Percentiles rank a stretch among this genome's conserved stretches.
Conservation (phyloP, 2,113 vertebrate species). For the Chitala chitala region DNA sequence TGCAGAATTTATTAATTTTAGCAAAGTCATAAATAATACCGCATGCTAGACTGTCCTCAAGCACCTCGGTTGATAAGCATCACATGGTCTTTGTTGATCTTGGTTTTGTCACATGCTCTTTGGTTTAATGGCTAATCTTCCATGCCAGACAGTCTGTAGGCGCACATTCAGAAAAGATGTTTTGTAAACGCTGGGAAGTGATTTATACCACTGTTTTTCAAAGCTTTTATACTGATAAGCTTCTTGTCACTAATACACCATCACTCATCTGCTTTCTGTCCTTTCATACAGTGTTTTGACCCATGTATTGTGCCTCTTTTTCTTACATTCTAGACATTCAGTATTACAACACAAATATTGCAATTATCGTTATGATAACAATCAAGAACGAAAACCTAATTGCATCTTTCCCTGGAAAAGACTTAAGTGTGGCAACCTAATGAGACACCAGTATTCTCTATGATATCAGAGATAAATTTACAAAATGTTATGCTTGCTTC, state of each 20-base stretch:
- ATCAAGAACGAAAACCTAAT: neutral
- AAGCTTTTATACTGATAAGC: neutral
- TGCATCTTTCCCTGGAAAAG: neutral
- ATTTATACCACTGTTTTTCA: neutral
- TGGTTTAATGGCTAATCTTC: neutral
- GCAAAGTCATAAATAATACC: too few species aligned
- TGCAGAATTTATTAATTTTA: too few species aligned
- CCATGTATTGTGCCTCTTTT: neutral
- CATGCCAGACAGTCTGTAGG: neutral
- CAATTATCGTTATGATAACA: neutral
- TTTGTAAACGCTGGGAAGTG: neutral
- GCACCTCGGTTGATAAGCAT: too few species aligned
- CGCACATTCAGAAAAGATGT: neutral
- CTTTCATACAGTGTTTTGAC: neutral
- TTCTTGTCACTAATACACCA: constrained; percentile 1
- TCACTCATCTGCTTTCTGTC: neutral
- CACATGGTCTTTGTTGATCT: neutral
- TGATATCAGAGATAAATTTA: neutral
- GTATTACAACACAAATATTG: neutral
- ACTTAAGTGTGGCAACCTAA: neutral
- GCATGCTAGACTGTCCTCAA: too few species aligned
- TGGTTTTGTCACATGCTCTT: neutral
- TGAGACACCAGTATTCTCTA: neutral
- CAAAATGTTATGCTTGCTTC: neutral
- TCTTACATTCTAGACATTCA: neutral